A percentile compares a stretch with the other conserved stretches of the same genome.
These are phyloP conservation scores for Lycorma delicatula DNA, from an alignment of 1,140 invertebrate species.

Conservation along the genomic window DNA sequence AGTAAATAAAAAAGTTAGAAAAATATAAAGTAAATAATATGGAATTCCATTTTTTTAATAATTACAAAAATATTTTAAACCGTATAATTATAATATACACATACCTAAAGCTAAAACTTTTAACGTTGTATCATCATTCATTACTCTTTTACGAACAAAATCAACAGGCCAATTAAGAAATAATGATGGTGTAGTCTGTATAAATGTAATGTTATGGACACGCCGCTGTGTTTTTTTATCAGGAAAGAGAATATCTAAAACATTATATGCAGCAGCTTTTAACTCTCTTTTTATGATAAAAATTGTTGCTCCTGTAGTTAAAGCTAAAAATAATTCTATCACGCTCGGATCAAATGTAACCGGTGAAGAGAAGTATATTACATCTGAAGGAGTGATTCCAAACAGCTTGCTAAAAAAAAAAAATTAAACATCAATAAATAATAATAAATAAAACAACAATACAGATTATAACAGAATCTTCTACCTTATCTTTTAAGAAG, in stretches of 20 bases:
- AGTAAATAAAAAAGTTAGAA: too few species aligned
- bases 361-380: background rate
- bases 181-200: background rate
- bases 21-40: too few species aligned
- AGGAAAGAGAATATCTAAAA: background rate
- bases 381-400: background rate
- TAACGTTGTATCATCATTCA: background rate
- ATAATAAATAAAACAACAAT: too few species aligned
- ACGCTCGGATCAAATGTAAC: background rate
- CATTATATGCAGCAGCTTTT: background rate
- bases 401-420: background rate
- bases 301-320: background rate
- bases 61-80: too few species aligned
- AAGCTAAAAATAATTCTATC: background rate
- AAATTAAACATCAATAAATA: too few species aligned
- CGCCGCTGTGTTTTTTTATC: too few species aligned
- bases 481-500: too few species aligned
- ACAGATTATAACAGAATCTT: too few species aligned
- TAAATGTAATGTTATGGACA: too few species aligned
- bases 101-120: background rate
- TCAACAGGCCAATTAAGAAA: background rate
- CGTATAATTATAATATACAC: background rate
- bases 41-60: too few species aligned
- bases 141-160: background rate
- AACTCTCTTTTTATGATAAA: background rate